Evolutionary conservation across 53 echinoderm and acorn worm genomes (phyloP).

Genomic region (Temnopleurus reevesii): DNA sequence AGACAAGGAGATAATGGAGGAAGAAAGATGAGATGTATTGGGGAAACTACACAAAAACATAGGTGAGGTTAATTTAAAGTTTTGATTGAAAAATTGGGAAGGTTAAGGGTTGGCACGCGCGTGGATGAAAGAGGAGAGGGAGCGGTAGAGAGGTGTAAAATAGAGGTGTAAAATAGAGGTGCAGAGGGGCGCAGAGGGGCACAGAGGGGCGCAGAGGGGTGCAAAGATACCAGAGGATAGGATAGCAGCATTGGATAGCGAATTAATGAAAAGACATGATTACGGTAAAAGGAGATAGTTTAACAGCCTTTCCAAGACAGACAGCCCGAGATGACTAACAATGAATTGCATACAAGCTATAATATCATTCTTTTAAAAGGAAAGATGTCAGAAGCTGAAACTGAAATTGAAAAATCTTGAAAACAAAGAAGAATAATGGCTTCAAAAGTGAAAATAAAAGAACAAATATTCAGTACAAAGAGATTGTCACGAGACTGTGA

Average conservation of each 20-base stretch:
- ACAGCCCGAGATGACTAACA: background rate
- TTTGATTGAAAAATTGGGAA: conserved; percentile 51
- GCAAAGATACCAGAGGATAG: background rate
- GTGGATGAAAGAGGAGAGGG: conserved; percentile 16
- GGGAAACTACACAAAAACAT: conserved; percentile 18
- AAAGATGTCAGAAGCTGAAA: no score
- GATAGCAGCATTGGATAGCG: background rate
- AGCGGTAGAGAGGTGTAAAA: conserved; percentile 10
- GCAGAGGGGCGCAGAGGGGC: conserved; percentile 8
- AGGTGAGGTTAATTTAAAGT: conserved; percentile 31
- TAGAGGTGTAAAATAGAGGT: no score
- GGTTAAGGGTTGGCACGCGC: conserved; percentile 56
- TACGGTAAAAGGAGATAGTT: conserved; percentile 37
- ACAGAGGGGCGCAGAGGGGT: background rate
- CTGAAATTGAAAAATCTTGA: no score
- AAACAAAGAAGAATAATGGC: no score
- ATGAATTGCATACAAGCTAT: no score
- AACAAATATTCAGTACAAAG: no score
- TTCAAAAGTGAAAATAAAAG: no score
- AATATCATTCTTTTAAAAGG: no score
- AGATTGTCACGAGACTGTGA: no score
- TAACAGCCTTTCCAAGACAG: background rate
- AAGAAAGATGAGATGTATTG: background rate
- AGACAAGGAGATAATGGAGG: background rate
- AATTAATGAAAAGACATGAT: background rate